Evolutionary conservation across 2,797 vertebrate species (phyloP).

Genomic region (Catharus ustulatus): DNA sequence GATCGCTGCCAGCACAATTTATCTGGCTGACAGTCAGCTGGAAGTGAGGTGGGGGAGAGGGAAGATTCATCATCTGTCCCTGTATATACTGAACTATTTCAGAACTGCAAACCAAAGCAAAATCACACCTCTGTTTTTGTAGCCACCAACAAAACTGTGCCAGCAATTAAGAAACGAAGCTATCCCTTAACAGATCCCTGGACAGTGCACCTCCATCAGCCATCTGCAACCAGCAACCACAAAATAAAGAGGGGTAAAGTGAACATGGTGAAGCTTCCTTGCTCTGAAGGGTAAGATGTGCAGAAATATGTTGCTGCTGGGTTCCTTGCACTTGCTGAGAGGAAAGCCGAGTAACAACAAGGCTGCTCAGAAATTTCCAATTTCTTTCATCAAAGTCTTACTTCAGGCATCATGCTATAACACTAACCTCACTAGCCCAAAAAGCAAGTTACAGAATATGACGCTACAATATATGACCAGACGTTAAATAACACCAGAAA

Average conservation of each 20-base stretch:
- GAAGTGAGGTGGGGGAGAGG: fast-evolving
- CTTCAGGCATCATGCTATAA: not conserved
- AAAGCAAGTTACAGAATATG: not conserved
- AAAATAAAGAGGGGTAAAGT: not conserved
- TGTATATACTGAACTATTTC: not conserved
- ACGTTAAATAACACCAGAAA: not conserved
- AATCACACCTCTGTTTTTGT: not conserved
- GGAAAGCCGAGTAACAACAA: not conserved
- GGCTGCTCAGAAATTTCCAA: not conserved
- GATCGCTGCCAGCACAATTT: not conserved
- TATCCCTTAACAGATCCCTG: not conserved
- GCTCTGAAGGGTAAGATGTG: not conserved
- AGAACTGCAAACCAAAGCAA: not conserved
- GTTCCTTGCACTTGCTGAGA: not conserved
- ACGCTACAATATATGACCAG: fast-evolving
- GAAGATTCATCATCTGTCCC: not conserved
- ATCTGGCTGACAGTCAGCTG: not conserved
- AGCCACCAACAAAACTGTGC: not conserved
- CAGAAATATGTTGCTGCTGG: not conserved
- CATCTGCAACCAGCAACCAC: not conserved
- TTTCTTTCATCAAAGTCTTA: not conserved
- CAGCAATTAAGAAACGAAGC: not conserved
- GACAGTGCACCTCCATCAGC: not conserved
- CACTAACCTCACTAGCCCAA: not conserved
- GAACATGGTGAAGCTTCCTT: not conserved